These are phyloP conservation scores for Cyprinus carpio DNA, from an alignment of 2,113 vertebrate species.

Conservation along the genomic window DNA sequence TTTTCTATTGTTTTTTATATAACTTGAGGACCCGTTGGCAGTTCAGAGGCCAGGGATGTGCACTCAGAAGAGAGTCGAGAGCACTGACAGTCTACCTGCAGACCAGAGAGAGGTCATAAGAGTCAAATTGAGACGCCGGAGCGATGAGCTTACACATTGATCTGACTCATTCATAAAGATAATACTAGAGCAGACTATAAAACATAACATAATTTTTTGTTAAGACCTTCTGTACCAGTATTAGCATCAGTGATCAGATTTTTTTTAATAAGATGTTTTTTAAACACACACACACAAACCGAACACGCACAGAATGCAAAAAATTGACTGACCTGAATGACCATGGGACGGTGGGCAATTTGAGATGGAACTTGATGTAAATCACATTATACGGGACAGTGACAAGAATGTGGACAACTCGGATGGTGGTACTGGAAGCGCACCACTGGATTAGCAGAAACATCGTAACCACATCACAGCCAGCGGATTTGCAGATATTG, in stretches of 20 bases:
- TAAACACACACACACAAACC: constrained; percentile 6
- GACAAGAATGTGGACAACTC: constrained; percentile 56
- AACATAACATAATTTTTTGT: not conserved
- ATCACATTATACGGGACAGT: constrained; percentile 38
- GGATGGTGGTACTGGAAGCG: constrained; percentile 56
- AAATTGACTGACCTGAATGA: constrained; percentile 74
- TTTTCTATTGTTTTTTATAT: too few species aligned
- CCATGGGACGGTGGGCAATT: constrained; percentile 67
- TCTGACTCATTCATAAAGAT: not conserved
- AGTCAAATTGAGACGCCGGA: constrained; percentile 20
- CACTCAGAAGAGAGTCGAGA: constrained; percentile 98
- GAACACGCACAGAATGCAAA: constrained; percentile 38
- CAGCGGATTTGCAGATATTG: not conserved
- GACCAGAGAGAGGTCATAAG: constrained; percentile 13
- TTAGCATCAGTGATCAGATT: too few species aligned
- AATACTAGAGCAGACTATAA: not conserved
- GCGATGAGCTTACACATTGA: not conserved
- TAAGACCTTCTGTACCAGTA: not conserved
- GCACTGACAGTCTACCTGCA: constrained; percentile 95
- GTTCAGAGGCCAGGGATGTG: constrained; percentile 91
- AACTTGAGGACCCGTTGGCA: constrained; percentile 99
- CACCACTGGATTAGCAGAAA: not conserved
- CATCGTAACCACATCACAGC: not conserved
- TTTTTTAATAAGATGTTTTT: too few species aligned
- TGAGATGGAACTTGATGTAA: constrained; percentile 58